These are phyloP conservation scores for Apamea anceps DNA, from an alignment of 2,888 invertebrate species.

Conservation along the genomic window DNA sequence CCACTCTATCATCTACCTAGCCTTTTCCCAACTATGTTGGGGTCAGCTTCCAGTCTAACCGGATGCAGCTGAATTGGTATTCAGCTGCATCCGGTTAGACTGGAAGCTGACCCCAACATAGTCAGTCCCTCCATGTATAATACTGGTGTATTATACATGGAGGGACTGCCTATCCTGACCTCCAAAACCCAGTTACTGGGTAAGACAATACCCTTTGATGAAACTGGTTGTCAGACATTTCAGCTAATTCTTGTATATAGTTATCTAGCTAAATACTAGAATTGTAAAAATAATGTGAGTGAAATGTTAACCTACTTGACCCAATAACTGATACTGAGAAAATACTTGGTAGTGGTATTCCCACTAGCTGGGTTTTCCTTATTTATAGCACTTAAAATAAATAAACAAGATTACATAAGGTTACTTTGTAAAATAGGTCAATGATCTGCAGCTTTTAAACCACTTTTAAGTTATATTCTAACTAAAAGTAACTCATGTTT, in stretches of 20 bases:
- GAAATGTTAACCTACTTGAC: neutral
- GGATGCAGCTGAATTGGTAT: neutral
- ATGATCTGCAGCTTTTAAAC: neutral
- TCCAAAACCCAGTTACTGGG: neutral
- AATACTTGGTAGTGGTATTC: neutral
- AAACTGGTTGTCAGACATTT: neutral
- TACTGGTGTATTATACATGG: too few relatives aligned
- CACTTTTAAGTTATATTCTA: neutral
- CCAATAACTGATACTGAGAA: neutral
- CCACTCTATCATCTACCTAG: neutral
- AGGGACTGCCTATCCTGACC: neutral
- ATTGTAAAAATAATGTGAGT: neutral
- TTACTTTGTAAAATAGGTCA: neutral
- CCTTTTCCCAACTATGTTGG: neutral
- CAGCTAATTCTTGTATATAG: neutral
- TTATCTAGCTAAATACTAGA: neutral
- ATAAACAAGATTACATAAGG: neutral
- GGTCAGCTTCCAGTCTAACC: neutral
- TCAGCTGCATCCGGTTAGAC: too few relatives aligned
- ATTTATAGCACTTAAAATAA: constrained; percentile 4
- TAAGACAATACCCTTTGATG: neutral
- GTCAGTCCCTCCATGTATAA: too few relatives aligned
- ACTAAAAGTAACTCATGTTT: neutral
- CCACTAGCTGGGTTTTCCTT: neutral
- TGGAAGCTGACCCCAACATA: too few relatives aligned